Base-by-base conservation (phyloP, 2,797 vertebrate genomes). In the Syngnathus rostellatus region DNA sequence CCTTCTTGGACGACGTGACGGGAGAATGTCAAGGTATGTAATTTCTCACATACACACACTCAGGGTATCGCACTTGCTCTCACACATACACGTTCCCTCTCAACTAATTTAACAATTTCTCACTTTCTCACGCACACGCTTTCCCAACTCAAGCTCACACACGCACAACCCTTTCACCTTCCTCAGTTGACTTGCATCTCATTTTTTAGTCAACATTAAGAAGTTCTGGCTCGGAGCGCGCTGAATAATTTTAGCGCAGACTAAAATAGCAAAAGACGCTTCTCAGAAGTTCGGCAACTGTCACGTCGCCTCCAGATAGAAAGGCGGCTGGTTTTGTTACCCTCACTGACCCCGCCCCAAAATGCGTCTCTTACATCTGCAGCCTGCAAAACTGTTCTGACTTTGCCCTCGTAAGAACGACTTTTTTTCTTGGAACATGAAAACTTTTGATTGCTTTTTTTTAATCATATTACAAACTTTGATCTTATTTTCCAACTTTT, bases 21-120 rank as follows among this genome's bases (percentile, higher is more conserved):
- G 63, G 75, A 66, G 77, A 86, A 6, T 98, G 96, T 81, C 76
- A 86, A 92, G 93, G 96, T 97, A 74, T 16, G 17, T 10, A 25
- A 21, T 21, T 23, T 50, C 48, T n/a, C 19, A 8, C 48, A 50
- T 8, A 3, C 0, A 50, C 0, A 50, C 1, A 8, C 48, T 3
- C 19, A 8, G 19, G 9, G 10, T 41, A 14, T 46, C 45, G 5
- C 50, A 8, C 51, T 23, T 8, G 11, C 23, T 23, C 23, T 23
- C 23, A 23, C 23, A 23, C 23, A 23, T 23, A 23, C 50, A 21
- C 8, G 1, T 3, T 8, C n/a, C 9, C 46, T 17, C n/a, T 23
- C 21, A 53, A 19, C 48, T 6, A 23, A 54, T 23, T 1, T 5
- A 9, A 10, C n/a, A 12, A 21, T 11, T 5, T 23, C 48, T 4